Percentiles rank a stretch among this genome's conserved stretches.
These are phyloP conservation scores for Hypercompe scribonia DNA, from an alignment of 2,888 invertebrate genomes.

Conservation along the genomic window DNA sequence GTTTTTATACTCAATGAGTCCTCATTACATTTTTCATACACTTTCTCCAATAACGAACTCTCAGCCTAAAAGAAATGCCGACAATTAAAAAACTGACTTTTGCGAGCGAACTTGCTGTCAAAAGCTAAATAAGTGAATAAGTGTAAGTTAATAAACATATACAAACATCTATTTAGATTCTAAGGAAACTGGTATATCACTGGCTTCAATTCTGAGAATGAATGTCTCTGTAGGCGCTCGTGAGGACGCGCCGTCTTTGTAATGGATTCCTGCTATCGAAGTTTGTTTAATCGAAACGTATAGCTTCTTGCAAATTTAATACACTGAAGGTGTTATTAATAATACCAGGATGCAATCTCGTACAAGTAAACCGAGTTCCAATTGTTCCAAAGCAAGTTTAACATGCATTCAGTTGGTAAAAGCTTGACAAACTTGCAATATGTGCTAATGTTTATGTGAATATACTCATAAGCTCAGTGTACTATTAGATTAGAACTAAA, in stretches of 20 bases:
- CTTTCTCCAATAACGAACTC: no score
- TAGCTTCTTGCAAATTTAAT: conserved; percentile 26
- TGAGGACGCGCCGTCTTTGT: conserved; percentile 31
- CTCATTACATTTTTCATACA: no score
- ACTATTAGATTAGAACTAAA: background rate
- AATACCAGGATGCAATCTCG: conserved; percentile 10
- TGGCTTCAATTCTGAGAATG: conserved; percentile 23
- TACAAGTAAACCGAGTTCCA: conserved; percentile 8
- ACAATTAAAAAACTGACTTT: no score
- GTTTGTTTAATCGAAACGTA: conserved; percentile 38
- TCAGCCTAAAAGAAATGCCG: no score
- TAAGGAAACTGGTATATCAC: conserved; percentile 11
- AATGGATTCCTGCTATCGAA: conserved; percentile 34
- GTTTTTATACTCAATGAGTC: no score
- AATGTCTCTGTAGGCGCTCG: conserved; percentile 13
- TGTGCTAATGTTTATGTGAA: background rate
- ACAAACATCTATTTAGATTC: background rate
- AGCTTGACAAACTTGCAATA: conserved; percentile 17
- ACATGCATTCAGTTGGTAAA: conserved; percentile 7
- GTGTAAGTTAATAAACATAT: background rate
- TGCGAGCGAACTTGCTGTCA: background rate
- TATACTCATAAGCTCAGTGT: background rate
- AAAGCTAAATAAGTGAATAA: background rate
- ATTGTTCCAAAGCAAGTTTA: conserved; percentile 12
- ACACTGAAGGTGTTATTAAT: conserved; percentile 18